Conservation (phyloP, 2,797 vertebrate genomes). For the Adelosebastes latens region DNA sequence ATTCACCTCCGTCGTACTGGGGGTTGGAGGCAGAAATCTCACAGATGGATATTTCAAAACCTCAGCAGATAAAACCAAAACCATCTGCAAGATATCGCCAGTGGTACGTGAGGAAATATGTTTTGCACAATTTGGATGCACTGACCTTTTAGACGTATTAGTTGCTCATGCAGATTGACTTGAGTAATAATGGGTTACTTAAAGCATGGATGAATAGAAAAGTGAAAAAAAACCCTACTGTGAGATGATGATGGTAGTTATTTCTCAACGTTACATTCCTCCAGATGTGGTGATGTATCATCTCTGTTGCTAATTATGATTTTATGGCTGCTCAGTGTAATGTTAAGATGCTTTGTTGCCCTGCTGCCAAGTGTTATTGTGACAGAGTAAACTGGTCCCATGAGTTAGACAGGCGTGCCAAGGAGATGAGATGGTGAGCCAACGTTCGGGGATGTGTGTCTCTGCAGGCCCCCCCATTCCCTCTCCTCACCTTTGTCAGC, state of each 20-base stretch:
- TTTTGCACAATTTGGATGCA: constrained; percentile 9
- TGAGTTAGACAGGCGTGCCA: constrained; percentile 70
- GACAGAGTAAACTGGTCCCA: constrained; percentile 55
- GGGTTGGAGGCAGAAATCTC: background rate
- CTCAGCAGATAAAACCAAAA: constrained; percentile 16
- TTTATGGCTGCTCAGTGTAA: constrained; percentile 39
- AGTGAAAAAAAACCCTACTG: constrained; percentile 4
- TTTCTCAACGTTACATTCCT: constrained; percentile 48
- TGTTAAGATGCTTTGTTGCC: constrained; percentile 23
- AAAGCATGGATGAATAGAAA: constrained; percentile 45
- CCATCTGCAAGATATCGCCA: background rate
- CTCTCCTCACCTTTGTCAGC: constrained; percentile 72
- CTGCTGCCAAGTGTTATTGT: constrained; percentile 57
- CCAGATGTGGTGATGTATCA: constrained; percentile 42
- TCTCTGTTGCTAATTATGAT: constrained; percentile 50
- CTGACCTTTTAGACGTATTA: constrained; percentile 44
- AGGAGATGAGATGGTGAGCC: constrained; percentile 63
- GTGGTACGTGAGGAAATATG: background rate
- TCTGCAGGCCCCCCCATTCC: constrained; percentile 49
- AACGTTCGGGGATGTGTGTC: constrained; percentile 58
- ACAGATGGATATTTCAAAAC: constrained; percentile 6
- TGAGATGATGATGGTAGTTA: constrained; percentile 34
- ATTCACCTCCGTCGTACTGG: background rate
- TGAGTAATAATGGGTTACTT: constrained; percentile 39
- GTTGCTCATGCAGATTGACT: constrained; percentile 53